These are phyloP conservation scores for Nasonia oneida DNA, from an alignment of 2,888 invertebrate species.

Conservation along the genomic window DNA sequence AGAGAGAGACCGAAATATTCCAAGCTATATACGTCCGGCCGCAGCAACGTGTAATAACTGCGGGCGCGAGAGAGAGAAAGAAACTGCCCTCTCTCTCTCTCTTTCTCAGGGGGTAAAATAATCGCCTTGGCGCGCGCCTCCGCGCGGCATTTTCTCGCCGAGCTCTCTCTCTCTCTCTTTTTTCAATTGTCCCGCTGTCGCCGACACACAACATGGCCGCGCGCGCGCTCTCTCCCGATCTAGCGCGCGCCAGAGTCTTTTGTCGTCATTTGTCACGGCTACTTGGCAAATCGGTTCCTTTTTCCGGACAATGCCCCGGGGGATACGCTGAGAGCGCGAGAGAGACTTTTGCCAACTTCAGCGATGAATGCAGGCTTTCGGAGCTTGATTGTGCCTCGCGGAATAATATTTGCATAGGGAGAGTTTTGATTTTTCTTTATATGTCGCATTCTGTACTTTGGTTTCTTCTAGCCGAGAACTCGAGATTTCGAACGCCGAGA, in stretches of 20 bases:
- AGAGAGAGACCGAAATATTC: slow-evolving; percentile 64
- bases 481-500: not conserved
- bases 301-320: not conserved
- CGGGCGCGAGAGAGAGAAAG: slow-evolving; percentile 28
- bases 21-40: slow-evolving; percentile 64
- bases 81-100: not conserved
- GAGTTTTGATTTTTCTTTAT: slow-evolving; percentile 47
- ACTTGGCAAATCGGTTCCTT: slow-evolving; percentile 62
- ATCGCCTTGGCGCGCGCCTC: slow-evolving; percentile 64
- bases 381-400: slow-evolving; percentile 31
- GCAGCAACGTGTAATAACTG: slow-evolving; percentile 71
- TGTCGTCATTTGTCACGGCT: slow-evolving; percentile 68
- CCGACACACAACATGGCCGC: slow-evolving; percentile 22
- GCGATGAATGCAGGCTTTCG: slow-evolving; percentile 30
- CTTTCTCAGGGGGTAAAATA: slow-evolving; percentile 66
- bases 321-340: not conserved
- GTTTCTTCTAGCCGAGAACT: not conserved
- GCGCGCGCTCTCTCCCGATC: not conserved
- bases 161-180: not conserved
- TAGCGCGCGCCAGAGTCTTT: slow-evolving; percentile 61
- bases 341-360: slow-evolving; percentile 38
- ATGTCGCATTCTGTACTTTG: not conserved
- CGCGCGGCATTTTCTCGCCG: slow-evolving; percentile 36
- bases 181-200: slow-evolving; percentile 43
- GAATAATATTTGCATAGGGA: slow-evolving; percentile 58